Evolutionary conservation across 2,113 vertebrate genomes (phyloP).

Genomic region (Crotalus viridis): DNA sequence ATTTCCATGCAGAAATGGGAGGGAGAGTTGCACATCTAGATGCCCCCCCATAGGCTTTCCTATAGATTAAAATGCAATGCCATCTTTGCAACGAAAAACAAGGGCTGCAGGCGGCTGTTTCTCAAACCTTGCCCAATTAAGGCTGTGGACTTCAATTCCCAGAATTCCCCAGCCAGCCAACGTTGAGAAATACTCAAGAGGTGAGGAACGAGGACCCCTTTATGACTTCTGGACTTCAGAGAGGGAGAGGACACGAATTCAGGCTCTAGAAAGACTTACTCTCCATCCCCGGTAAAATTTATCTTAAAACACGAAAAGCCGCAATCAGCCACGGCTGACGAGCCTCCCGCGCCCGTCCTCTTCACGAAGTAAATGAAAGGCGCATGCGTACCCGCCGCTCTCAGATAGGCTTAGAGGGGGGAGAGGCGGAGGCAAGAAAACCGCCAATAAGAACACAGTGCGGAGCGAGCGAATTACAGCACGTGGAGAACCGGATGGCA

Average conservation of each 20-base stretch:
- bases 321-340: rapidly evolving
- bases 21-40: neutral
- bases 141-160: neutral
- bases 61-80: neutral
- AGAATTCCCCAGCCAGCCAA: neutral
- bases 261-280: neutral
- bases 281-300: neutral
- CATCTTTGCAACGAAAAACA: neutral
- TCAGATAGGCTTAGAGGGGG: neutral
- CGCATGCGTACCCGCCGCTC: neutral
- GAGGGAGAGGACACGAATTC: neutral
- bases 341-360: rapidly evolving
- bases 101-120: neutral
- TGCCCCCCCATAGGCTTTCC: neutral
- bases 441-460: neutral
- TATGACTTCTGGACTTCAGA: neutral
- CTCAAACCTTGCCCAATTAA: neutral
- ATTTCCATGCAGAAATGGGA: neutral
- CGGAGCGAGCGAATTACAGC: neutral
- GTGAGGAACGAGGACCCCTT: no score
- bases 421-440: neutral
- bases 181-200: neutral
- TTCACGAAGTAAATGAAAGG: neutral
- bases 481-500: rapidly evolving
- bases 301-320: no score